Conservation (phyloP, 2,797 vertebrate species). For the Dromococcyx pavoninus region DNA sequence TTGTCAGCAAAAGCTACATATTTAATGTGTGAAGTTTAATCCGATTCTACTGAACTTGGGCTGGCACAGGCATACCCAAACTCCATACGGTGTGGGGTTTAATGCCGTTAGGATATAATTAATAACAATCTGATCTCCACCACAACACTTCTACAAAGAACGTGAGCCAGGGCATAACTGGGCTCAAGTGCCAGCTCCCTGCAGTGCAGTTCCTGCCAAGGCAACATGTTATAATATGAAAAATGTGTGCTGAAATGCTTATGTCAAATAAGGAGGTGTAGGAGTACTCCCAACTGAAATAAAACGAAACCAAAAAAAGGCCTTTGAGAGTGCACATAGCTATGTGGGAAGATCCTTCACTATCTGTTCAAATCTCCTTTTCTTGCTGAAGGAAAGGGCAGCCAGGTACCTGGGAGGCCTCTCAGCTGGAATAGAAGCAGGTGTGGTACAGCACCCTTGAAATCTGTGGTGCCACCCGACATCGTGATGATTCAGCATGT, state of each 20-base stretch:
- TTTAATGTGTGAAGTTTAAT: constrained; percentile 32
- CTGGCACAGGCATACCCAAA: neutral
- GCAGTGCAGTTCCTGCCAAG: neutral
- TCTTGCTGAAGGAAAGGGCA: neutral
- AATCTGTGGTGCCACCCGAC: fast-evolving
- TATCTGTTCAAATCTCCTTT: neutral
- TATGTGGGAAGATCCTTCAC: neutral
- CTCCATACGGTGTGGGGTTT: neutral
- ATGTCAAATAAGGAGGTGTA: neutral
- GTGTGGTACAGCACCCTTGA: fast-evolving
- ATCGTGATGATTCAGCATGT: neutral
- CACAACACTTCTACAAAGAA: neutral
- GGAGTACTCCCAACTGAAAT: neutral
- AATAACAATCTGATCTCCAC: constrained; percentile 24
- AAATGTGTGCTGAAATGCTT: neutral
- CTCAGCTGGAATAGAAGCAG: neutral
- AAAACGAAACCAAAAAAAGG: neutral
- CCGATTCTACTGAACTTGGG: neutral
- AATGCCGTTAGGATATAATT: constrained; percentile 55
- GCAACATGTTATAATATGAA: neutral
- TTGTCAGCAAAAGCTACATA: constrained; percentile 8
- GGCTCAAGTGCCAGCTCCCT: neutral
- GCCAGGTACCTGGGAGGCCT: neutral
- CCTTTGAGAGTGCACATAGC: neutral
- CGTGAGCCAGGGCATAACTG: neutral